Percentiles rank a stretch among this genome's conserved stretches.
These are phyloP conservation scores for Lepus europaeus DNA, from an alignment of 2,113 vertebrate genomes.

Conservation along the genomic window DNA sequence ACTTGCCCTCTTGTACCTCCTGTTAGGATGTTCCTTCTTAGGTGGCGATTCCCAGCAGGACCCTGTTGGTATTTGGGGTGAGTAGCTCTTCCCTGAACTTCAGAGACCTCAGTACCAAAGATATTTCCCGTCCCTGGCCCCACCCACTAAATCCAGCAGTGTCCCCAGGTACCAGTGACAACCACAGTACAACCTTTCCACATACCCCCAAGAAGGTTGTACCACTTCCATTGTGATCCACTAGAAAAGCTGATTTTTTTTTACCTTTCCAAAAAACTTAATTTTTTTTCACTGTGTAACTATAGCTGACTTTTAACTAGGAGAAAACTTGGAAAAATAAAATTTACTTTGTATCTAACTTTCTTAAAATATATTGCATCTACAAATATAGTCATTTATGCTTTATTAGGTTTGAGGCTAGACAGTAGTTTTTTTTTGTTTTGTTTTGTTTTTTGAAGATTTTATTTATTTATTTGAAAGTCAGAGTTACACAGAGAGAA, in stretches of 20 bases:
- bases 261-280: slow-evolving; percentile 6
- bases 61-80: neutral
- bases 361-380: slow-evolving; percentile 2
- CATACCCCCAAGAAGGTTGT: neutral
- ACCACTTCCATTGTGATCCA: neutral
- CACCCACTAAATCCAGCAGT: neutral
- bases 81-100: neutral
- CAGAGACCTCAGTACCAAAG: neutral
- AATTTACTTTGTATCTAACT: slow-evolving; percentile 34
- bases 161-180: neutral
- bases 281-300: neutral
- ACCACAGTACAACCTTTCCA: neutral
- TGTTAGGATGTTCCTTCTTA: neutral
- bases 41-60: neutral
- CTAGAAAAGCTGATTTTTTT: neutral
- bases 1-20: neutral
- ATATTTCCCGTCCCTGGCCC: neutral
- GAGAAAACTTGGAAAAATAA: slow-evolving; percentile 28
- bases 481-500: too few species aligned
- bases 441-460: too few species aligned
- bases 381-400: slow-evolving; percentile 11
- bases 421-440: neutral
- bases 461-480: too few species aligned
- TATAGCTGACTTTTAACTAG: slow-evolving; percentile 41
- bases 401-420: slow-evolving; percentile 29